Evolutionary conservation across 2,888 invertebrate genomes (phyloP).

Genomic region (Nebria salina): DNA sequence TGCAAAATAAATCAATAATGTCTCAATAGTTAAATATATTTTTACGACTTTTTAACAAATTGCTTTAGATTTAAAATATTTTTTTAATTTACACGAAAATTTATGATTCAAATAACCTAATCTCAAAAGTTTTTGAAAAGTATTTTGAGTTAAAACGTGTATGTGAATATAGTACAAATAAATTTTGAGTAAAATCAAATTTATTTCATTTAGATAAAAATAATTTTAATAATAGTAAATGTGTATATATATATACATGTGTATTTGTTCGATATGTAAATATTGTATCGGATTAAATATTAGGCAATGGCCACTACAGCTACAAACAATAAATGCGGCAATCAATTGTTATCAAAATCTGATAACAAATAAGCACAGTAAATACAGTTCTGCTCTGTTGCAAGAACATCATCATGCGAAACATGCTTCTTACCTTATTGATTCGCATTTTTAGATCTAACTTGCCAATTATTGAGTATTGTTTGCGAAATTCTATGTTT

Average conservation of each 20-base stretch:
- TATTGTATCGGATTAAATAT: not conserved
- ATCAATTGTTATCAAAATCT: not conserved
- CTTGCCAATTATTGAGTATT: not conserved
- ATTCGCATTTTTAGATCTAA: not conserved
- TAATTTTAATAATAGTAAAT: constrained; percentile 2
- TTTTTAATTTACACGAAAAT: too few relatives aligned
- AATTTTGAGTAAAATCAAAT: too few relatives aligned
- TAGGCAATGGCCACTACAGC: not conserved
- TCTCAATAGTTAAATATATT: not conserved
- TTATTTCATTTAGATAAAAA: not conserved
- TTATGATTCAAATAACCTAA: too few relatives aligned
- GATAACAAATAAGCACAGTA: not conserved
- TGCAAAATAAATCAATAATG: not conserved
- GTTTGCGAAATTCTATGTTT: not conserved
- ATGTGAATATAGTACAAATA: too few relatives aligned
- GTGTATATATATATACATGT: not conserved
- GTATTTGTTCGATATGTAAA: not conserved
- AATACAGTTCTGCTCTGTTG: not conserved
- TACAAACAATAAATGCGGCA: not conserved
- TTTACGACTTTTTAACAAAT: too few relatives aligned
- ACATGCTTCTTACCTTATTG: not conserved
- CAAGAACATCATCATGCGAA: not conserved
- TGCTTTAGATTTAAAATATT: too few relatives aligned
- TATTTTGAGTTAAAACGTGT: too few relatives aligned
- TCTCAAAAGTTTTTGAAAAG: too few relatives aligned